A percentile compares a stretch with the other conserved stretches of the same genome.
phyloP scores from a whole-genome alignment of 2,113 vertebrate genomes.

The Lota lota region DNA sequence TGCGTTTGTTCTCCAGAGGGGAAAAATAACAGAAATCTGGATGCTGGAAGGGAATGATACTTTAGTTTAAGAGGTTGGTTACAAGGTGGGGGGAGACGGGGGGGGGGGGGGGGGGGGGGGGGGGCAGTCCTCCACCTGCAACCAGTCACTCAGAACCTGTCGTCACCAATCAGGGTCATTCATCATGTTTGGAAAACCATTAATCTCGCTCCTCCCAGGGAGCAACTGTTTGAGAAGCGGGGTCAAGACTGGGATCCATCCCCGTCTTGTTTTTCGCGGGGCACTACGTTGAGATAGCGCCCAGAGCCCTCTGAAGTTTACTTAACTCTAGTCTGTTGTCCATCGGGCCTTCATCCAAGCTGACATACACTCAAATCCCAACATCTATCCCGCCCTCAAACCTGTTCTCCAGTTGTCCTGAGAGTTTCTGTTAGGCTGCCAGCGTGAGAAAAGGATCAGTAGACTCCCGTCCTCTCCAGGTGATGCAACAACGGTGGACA shows the following conservation, averaged over 20 bases:
- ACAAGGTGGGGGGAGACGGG: conserved; percentile 14
- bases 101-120: conserved; percentile 42
- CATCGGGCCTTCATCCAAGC: conserved; percentile 21
- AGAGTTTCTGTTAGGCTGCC: conserved; percentile 12
- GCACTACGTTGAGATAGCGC: no score
- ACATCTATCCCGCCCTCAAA: conserved; percentile 23
- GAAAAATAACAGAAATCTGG: conserved; percentile 5
- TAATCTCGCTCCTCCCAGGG: conserved; percentile 63
- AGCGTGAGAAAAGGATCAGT: conserved; percentile 35
- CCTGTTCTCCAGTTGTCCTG: conserved; percentile 16
- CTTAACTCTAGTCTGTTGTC: conserved; percentile 9
- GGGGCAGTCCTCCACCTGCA: conserved; percentile 68
- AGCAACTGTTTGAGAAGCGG: conserved; percentile 49
- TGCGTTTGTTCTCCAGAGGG: conserved; percentile 27
- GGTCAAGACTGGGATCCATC: conserved; percentile 52
- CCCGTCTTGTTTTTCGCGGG: conserved; percentile 10
- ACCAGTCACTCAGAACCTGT: conserved; percentile 75
- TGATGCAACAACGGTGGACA: conserved; percentile 48
- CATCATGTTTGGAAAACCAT: conserved; percentile 75
- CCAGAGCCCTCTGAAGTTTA: no score
- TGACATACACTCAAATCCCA: conserved; percentile 47
- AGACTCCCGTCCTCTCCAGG: conserved; percentile 44
- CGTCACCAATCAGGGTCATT: conserved; percentile 66
- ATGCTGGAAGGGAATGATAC: conserved; percentile 21
- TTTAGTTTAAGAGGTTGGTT: conserved; percentile 28